Evolutionary conservation across 2,113 vertebrate species (phyloP), one percentile per base, ranked within the genome.

Genomic region (Eleginops maclovinus): DNA sequence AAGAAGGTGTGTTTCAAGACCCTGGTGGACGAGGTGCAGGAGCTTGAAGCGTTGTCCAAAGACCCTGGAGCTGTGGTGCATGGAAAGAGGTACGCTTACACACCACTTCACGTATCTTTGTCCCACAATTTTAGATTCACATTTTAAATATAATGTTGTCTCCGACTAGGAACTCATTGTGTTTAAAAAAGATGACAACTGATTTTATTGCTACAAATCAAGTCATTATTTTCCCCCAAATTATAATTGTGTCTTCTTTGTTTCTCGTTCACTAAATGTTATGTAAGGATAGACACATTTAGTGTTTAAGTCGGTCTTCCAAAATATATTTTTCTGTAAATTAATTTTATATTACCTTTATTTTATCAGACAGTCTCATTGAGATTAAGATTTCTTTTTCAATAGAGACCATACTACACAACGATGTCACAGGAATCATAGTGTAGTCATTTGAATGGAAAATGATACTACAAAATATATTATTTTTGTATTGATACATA

Each of bases 1-100:
- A 99, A 99, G 90, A 97, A 95, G 90, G 94, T 96, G 13, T 96
- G 90, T 78, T 99, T 97, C 91, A 99, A 99, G 94, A 98, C 96
- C 8, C 91, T 99, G 79, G 97, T 99, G 76, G 98, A 99, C 91
- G 98, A 99, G 93, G 98, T 99, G 82, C 98, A 99, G 86, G 98
- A 99, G 80, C 87, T 99, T 22, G 98, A 99, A 92, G 97, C 98
- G 7, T 96, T 98, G 85, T 99, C 96, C 66, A 96, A 99, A 94
- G 98, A 99, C 85, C 98, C 97, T 24, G 97, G 97, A 60, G 96
- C 96, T 58, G 96, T 97, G 71, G 97, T 99, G 53, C 97, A 98
- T 66, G 98, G 98, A 56, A 99, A 99, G 91, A 99, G 98, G 98
- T 99, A 96, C 51, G 10, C 22, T 58, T 56, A 46, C 73, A 72